Percentiles rank a stretch among this genome's conserved stretches.
phyloP scores from a whole-genome alignment of 1,140 invertebrate genomes.

The Prorops nasuta region DNA sequence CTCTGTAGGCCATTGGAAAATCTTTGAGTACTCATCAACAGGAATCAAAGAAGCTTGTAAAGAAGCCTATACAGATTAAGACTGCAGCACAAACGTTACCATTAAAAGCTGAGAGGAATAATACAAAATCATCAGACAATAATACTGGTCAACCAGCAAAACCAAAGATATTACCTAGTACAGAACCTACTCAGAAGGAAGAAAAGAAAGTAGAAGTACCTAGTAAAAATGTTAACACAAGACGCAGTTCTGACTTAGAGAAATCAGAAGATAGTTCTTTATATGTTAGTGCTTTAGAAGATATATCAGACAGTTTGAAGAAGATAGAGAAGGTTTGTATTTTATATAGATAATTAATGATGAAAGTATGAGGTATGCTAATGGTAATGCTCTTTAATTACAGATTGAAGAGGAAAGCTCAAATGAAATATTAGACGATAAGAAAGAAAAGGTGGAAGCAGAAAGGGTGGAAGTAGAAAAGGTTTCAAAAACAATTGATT shows the following conservation, averaged over 20 bases:
- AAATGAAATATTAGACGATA: no score
- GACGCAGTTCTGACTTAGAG: conserved; percentile 54
- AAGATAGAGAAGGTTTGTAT: conserved; percentile 14
- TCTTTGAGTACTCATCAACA: conserved; percentile 35
- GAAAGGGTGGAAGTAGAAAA: no score
- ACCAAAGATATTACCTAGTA: conserved; percentile 26
- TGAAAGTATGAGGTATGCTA: no score
- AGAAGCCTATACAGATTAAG: conserved; percentile 29
- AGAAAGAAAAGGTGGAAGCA: no score
- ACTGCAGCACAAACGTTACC: conserved; percentile 16
- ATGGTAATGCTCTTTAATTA: no score
- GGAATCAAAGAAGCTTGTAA: conserved; percentile 35
- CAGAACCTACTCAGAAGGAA: conserved; percentile 34
- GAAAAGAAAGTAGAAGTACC: conserved; percentile 30
- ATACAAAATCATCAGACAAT: conserved; percentile 22
- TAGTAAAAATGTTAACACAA: conserved; percentile 30
- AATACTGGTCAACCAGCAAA: conserved; percentile 17
- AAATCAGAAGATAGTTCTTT: conserved; percentile 66
- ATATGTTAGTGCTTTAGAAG: conserved; percentile 75
- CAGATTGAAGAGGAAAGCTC: conserved; percentile 14
- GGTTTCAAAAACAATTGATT: conserved; percentile 5
- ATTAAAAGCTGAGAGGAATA: conserved; percentile 20
- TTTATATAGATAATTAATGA: no score
- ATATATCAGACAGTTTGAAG: conserved; percentile 50
- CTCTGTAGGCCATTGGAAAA: conserved; percentile 47